Evolutionary conservation across 2,888 invertebrate genomes (phyloP).

Genomic region (Eurois occulta): DNA sequence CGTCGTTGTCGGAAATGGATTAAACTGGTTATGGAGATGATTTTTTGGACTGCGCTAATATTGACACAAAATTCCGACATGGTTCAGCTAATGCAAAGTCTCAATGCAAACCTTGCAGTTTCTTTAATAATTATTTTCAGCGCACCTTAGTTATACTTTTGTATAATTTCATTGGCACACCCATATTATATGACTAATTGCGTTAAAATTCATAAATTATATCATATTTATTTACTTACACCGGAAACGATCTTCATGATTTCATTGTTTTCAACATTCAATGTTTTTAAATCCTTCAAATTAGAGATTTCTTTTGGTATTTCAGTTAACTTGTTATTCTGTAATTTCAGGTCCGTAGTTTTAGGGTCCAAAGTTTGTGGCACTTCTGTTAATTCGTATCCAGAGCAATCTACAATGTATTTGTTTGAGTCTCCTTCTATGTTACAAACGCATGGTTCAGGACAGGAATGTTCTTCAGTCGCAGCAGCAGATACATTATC

Average conservation of each 20-base stretch:
- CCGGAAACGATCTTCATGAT: slow-evolving; percentile 83
- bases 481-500: slow-evolving; percentile 63
- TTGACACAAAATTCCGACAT: slow-evolving; percentile 28
- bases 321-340: slow-evolving; percentile 84
- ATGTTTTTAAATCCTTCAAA: slow-evolving; percentile 80
- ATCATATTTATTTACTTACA: slow-evolving; percentile 76
- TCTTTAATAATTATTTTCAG: slow-evolving; percentile 22
- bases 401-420: slow-evolving; percentile 87
- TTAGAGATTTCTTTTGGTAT: slow-evolving; percentile 82
- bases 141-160: background rate
- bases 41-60: slow-evolving; percentile 22
- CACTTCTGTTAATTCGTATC: slow-evolving; percentile 86
- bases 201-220: background rate
- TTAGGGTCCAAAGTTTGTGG: slow-evolving; percentile 83
- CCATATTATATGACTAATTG: background rate
- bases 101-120: slow-evolving; percentile 25
- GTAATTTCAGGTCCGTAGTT: slow-evolving; percentile 82
- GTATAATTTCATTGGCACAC: background rate
- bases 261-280: slow-evolving; percentile 82
- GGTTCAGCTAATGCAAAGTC: slow-evolving; percentile 17
- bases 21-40: slow-evolving; percentile 22
- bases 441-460: slow-evolving; percentile 82
- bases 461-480: slow-evolving; percentile 74
- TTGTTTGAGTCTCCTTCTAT: slow-evolving; percentile 78
- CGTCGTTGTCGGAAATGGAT: slow-evolving; percentile 8